Evolutionary conservation across 2,888 invertebrate genomes (phyloP).

Genomic region (Timandra comae): DNA sequence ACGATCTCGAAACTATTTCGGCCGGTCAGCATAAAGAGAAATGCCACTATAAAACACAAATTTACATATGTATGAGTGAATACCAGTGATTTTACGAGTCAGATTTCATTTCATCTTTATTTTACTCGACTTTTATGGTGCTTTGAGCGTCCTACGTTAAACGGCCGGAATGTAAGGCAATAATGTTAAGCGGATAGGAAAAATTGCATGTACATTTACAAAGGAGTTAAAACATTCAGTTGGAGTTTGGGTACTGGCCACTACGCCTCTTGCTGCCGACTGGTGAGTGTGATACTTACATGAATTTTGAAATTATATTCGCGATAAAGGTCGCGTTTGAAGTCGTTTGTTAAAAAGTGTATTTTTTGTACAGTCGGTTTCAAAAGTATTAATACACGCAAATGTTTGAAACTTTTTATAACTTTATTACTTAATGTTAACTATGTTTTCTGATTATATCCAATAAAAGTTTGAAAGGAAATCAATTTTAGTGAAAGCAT

Average conservation of each 20-base stretch:
- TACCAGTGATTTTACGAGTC: conserved; percentile 30
- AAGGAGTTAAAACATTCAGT: conserved; percentile 29
- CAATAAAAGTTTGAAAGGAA: no score
- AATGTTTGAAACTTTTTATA: no score
- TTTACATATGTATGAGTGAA: conserved; percentile 47
- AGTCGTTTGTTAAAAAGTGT: no score
- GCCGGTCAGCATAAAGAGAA: not conserved
- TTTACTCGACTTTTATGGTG: conserved; percentile 49
- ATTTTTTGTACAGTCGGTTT: no score
- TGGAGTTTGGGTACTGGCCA: conserved; percentile 19
- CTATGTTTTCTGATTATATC: no score
- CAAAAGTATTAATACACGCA: no score
- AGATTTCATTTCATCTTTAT: conserved; percentile 42
- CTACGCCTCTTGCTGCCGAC: conserved; percentile 17
- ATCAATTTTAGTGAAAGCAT: no score
- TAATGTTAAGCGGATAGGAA: conserved; percentile 46
- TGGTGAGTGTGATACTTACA: no score
- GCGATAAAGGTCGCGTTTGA: no score
- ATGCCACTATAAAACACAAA: conserved; percentile 36
- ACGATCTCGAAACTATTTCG: not conserved
- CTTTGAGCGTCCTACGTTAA: conserved; percentile 39
- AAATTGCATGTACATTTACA: conserved; percentile 30
- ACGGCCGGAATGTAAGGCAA: conserved; percentile 41
- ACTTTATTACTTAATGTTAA: no score
- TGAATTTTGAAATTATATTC: no score